A percentile compares a stretch with the other conserved stretches of the same genome.
phyloP scores from a whole-genome alignment of 2,113 vertebrate species.

The Conger conger region DNA sequence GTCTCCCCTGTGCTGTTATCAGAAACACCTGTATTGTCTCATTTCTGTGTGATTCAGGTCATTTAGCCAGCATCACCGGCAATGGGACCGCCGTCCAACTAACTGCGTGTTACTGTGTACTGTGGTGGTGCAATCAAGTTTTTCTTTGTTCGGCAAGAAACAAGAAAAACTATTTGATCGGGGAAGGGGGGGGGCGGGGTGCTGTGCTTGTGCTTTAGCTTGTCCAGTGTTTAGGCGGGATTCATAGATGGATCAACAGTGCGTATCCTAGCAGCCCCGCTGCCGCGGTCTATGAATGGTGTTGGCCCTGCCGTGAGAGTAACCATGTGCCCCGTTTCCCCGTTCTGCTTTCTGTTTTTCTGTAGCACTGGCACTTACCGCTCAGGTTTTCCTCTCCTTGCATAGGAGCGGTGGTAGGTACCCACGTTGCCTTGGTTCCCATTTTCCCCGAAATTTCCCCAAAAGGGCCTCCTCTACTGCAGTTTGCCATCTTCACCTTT shows the following conservation, averaged over 20 bases:
- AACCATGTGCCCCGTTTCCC: conserved; percentile 23
- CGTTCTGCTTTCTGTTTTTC: conserved; percentile 67
- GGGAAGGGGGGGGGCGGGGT: conserved; percentile 21
- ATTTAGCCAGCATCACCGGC: neutral
- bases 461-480: conserved; percentile 34
- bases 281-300: neutral
- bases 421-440: conserved; percentile 43
- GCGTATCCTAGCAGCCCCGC: neutral
- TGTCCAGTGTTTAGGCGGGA: conserved; percentile 48
- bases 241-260: neutral
- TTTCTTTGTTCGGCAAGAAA: neutral
- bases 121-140: neutral
- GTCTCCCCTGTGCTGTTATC: neutral
- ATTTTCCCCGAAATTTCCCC: too few relatives aligned
- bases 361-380: conserved; percentile 90
- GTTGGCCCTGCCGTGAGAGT: neutral
- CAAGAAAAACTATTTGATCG: neutral
- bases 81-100: neutral
- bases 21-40: neutral
- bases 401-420: conserved; percentile 96
- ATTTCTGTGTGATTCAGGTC: neutral
- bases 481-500: conserved; percentile 35
- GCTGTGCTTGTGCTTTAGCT: conserved; percentile 49
- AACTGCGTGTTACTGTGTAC: neutral
- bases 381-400: conserved; percentile 91